A percentile compares a stretch with the other conserved stretches of the same genome.
phyloP scores from a whole-genome alignment of 1,140 invertebrate genomes.

The Panulirus ornatus region DNA sequence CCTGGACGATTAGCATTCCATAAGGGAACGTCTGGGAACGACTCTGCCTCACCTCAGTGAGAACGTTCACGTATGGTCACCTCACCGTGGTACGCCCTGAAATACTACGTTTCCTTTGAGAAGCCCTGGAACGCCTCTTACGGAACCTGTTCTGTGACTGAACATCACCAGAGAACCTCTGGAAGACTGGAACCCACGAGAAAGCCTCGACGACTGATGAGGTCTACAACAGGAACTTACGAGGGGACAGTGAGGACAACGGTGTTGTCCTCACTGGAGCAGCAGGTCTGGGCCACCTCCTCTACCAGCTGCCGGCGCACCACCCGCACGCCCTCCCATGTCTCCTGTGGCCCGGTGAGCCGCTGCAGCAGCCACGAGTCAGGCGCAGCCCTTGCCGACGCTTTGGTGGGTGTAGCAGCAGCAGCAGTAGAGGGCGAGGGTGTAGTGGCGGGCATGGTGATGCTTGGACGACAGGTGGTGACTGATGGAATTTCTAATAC shows the following conservation, averaged over 20 bases:
- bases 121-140: too few relatives aligned
- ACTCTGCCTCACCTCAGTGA: too few relatives aligned
- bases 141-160: too few relatives aligned
- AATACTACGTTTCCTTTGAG: too few relatives aligned
- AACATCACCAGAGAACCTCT: too few relatives aligned
- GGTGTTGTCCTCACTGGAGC: neutral
- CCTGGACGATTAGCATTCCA: too few relatives aligned
- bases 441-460: neutral
- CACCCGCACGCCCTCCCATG: slow-evolving; percentile 30
- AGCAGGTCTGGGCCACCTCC: slow-evolving; percentile 34
- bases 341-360: slow-evolving; percentile 3
- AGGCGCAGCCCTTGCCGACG: slow-evolving; percentile 4
- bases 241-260: slow-evolving; percentile 19
- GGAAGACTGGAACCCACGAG: too few relatives aligned
- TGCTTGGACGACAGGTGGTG: neutral
- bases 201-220: too few relatives aligned
- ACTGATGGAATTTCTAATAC: slow-evolving; percentile 1
- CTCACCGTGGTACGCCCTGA: too few relatives aligned
- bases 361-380: slow-evolving; percentile 55
- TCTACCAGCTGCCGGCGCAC: slow-evolving; percentile 39
- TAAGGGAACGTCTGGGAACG: too few relatives aligned
- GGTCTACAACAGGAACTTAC: too few relatives aligned
- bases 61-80: too few relatives aligned
- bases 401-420: neutral
- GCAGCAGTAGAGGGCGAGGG: neutral